Conservation (phyloP, 2,888 invertebrate species). For the Ditula angustiorana region DNA sequence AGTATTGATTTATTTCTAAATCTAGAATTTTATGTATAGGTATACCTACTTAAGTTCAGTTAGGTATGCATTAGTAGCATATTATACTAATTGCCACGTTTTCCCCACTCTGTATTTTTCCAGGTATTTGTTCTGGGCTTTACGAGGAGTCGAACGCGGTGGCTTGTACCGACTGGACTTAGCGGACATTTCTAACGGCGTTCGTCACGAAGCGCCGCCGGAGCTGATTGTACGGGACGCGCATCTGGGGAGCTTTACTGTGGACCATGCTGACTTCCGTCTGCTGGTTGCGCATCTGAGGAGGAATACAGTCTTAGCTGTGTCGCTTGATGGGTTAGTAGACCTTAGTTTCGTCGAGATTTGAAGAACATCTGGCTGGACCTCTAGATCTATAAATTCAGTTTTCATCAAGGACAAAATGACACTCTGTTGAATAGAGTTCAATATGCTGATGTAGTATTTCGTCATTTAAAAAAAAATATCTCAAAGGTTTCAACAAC, state of each 20-base stretch:
- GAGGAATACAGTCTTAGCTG: constrained; percentile 91
- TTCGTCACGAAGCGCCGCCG: constrained; percentile 88
- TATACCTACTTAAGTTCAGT: no score
- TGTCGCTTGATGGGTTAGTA: constrained; percentile 92
- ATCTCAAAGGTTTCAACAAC: no score
- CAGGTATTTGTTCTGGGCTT: constrained; percentile 93
- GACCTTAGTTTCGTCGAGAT: constrained; percentile 7
- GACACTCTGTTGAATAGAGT: no score
- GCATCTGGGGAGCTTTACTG: constrained; percentile 92
- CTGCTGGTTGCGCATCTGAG: constrained; percentile 91
- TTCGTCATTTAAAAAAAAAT: no score
- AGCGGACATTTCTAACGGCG: constrained; percentile 90
- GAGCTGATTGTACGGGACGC: constrained; percentile 88
- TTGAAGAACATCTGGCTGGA: neutral
- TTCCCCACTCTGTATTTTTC: constrained; percentile 41
- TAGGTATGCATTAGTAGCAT: no score
- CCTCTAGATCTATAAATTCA: neutral
- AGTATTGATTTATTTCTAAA: no score
- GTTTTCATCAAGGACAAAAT: neutral
- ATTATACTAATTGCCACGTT: no score
- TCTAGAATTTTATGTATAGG: no score
- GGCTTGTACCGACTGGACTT: constrained; percentile 92
- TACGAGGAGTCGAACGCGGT: constrained; percentile 83
- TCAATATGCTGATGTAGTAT: no score
- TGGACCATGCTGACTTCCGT: constrained; percentile 93